Conservation (phyloP, 2,797 vertebrate species). For the Thunnus albacares region DNA sequence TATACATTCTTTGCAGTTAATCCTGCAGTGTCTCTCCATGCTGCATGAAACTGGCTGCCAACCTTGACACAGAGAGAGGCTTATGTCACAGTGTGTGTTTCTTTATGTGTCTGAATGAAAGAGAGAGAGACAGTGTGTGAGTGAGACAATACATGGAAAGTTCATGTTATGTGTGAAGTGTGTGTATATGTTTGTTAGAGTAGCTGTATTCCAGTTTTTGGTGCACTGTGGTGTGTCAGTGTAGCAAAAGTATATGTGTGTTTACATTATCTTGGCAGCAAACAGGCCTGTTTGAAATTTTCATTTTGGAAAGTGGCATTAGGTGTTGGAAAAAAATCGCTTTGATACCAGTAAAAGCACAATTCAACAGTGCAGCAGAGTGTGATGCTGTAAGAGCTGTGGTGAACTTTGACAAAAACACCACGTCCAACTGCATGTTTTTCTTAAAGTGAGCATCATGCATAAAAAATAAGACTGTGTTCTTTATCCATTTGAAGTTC, state of each 20-base stretch:
- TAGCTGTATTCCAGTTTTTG: not conserved
- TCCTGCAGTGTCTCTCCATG: slow-evolving; percentile 35
- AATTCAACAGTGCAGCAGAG: not conserved
- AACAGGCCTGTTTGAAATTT: slow-evolving; percentile 8
- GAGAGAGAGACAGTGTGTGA: not conserved
- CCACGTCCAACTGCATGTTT: not conserved
- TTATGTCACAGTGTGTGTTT: slow-evolving; percentile 32
- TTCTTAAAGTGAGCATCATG: not conserved
- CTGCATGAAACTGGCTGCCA: slow-evolving; percentile 47
- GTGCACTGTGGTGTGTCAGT: slow-evolving; percentile 1
- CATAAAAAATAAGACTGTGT: not conserved
- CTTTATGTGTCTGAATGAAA: not conserved
- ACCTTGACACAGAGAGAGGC: slow-evolving; percentile 31
- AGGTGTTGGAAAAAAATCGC: not conserved
- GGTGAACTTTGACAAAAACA: not conserved
- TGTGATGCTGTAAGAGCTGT: too few relatives aligned
- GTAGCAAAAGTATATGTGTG: not conserved
- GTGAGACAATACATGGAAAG: slow-evolving; percentile 8
- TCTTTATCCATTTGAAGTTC: not conserved
- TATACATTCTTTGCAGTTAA: slow-evolving; percentile 42
- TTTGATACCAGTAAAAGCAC: not conserved
- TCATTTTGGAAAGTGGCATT: not conserved
- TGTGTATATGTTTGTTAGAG: not conserved
- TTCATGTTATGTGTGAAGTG: not conserved
- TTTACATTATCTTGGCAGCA: slow-evolving; percentile 11